Base-by-base conservation (phyloP, 1,140 invertebrate species). In the Steinernema khuongi region DNA sequence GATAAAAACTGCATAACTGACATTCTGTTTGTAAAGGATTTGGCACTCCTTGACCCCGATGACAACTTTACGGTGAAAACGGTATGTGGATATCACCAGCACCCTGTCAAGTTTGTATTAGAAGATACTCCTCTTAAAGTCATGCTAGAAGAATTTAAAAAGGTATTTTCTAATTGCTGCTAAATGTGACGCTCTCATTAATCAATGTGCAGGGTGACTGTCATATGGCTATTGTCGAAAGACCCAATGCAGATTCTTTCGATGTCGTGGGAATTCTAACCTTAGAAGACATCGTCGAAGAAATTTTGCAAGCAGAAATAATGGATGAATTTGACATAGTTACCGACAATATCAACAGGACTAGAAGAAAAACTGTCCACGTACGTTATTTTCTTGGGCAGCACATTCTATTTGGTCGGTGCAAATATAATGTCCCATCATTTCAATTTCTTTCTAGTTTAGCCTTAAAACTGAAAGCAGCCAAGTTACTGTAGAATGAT, bases 131-230 rank as follows among this genome's bases (percentile, higher is more conserved):
- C 93, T 0, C 87, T 98, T 22, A 93, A 96, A 83, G 89, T 93
- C 43, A 93, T 97, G 90, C 92, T 98, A 80, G 93, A 93, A 85
- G 93, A 96, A 84, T 97, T 98, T 81, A 96, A 96, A 87, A 93
- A 93, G 88, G 92, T 75, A 50, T 14, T 72, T 29, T 14, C 2
- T 14, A 72, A 22, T 67, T 74, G 7, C 19, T 28, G 30, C 19
- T 29, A 18, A 18, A 2, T 30, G 31, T 11, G 14, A 70, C 1
- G 7, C 2, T 22, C 19, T 7, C 26, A 60, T 60, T 26, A 74
- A 50, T n/a, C 67, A 69, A 72, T 73, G 74, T 66, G n/a, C 22
- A 75, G 69, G 78, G 78, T 18, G 76, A 78, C 18, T 76, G 74
- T 14, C 78, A 79, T 68, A 67, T 79, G 69, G 78, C 78, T 4